Conservation (phyloP, 1,140 invertebrate species). For the Venturia canescens region DNA sequence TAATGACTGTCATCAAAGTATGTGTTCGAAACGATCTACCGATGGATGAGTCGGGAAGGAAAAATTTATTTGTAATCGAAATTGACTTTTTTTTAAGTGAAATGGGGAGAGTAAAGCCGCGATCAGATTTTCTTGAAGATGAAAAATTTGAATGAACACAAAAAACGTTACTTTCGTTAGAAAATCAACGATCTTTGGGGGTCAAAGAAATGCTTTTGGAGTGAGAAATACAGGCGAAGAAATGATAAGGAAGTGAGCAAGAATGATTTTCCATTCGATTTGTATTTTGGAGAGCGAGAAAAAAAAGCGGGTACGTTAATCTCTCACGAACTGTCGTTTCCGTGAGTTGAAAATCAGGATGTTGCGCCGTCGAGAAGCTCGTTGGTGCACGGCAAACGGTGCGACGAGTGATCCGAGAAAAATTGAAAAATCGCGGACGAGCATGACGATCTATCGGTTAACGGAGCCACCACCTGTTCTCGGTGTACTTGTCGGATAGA, state of each 20-base stretch:
- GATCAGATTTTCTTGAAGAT: too few relatives aligned
- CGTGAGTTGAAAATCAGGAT: constrained; percentile 10
- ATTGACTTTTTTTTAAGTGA: too few relatives aligned
- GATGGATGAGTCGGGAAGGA: too few relatives aligned
- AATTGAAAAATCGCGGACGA: constrained; percentile 10
- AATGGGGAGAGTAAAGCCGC: too few relatives aligned
- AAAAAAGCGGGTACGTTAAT: background rate
- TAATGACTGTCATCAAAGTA: too few relatives aligned
- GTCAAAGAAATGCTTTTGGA: too few relatives aligned
- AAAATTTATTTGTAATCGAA: too few relatives aligned
- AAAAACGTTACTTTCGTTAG: too few relatives aligned
- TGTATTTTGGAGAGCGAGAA: background rate
- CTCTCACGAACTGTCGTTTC: background rate
- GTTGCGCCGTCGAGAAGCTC: background rate
- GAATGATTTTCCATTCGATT: background rate
- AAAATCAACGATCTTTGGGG: too few relatives aligned
- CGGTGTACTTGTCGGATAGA: constrained; percentile 22
- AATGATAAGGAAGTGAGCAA: background rate
- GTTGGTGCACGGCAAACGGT: background rate
- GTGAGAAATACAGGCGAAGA: too few relatives aligned
- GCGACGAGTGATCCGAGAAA: background rate
- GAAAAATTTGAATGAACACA: too few relatives aligned
- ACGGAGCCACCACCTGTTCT: constrained; percentile 14
- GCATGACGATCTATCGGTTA: background rate
- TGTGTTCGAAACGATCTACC: too few relatives aligned